Base-by-base conservation (phyloP, 2,113 vertebrate genomes). In the Microcebus griseorufus region DNA sequence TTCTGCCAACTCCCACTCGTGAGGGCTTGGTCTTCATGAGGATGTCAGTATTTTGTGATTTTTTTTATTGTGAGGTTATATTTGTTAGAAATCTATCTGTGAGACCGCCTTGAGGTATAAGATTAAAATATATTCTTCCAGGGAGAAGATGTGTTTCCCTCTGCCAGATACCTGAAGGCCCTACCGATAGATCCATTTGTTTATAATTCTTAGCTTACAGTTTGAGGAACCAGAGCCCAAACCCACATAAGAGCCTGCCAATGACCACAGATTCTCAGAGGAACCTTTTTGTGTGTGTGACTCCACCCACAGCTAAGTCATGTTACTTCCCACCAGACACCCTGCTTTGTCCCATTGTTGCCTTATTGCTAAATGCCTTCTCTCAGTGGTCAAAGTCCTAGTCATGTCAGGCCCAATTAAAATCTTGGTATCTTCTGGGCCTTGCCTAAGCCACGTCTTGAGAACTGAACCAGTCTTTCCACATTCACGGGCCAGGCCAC, bases 21-120 rank as follows among this genome's bases (percentile, higher is more conserved):
- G 39, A 80, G 51, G 12, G 9, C 58, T 75, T 69, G 10, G 69
- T 72, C 60, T 27, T 64, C 60, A 3, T 62, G 60, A 62, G 25
- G 60, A 62, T 27, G 58, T 58, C 58, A 11, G 37, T 81, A 51
- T 69, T 64, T 42, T 8, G 6, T 82, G 67, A 86, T 92, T 92
- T 93, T 45, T 97, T 93, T 16, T 16, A 78, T 76, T 70, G 51
- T 45, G 69, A 94, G 60, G 39, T 78, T 75, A 58, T n/a, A 6
- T 86, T 76, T 55, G 42, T 85, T 96, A 81, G 79, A 89, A 75
- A 55, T 88, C 76, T 82, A 11, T 81, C 67, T 78, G 62, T 58
- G 51, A 69, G 58, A 75, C 64, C 80, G 37, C 72, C 84, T 58
- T 55, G 42, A 92, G 29, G 34, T 58, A 12, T 58, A 2, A 39